Evolutionary conservation across 1,140 invertebrate species (phyloP), one percentile per base, ranked within the genome.

Genomic region (Drosophila ananassae): DNA sequence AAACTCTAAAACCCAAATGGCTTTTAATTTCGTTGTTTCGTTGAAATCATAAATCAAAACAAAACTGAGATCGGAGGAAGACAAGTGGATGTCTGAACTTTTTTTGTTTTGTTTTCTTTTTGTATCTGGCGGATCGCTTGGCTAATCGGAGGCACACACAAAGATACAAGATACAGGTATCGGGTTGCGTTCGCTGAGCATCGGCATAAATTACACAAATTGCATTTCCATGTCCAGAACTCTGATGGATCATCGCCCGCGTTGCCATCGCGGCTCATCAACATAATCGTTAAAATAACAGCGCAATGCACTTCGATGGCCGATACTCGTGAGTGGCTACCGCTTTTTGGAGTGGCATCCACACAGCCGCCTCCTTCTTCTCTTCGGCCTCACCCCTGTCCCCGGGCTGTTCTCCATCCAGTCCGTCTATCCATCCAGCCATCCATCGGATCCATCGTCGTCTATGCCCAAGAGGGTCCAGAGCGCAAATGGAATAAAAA

Each of bases 241-340:
- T 64, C 85, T 90, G 81, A 90, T 85, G 87, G 81, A 90, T 90
- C 85, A 82, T 84, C 84, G 84, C 77, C 75, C 77, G 74, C 77
- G 77, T 79, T 56, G 85, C 63, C 69, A 58, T 71, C 73, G 34
- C 34, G 44, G 85, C 80, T 90, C 87, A 90, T 90, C 87, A 87
- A 79, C 87, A 79, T 90, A 90, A 90, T 90, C 87, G 87, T 90
- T 90, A 90, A 90, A 90, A 90, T 90, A 90, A 90, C 85, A 90
- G 71, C 85, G 78, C 87, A 90, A 90, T 90, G 85, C 85, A 90
- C 85, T 90, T 90, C 77, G 78, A 75, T 69, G 75, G 62, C 75
- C 75, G 83, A 76, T 77, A 37, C 52, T 71, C 63, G 60, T 67
- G 71, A 89, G 75, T 79, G 83, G 83, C 83, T 89, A 89, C 83